Conservation (phyloP, 2,113 vertebrate genomes). For the Eudyptes chrysolophus region DNA sequence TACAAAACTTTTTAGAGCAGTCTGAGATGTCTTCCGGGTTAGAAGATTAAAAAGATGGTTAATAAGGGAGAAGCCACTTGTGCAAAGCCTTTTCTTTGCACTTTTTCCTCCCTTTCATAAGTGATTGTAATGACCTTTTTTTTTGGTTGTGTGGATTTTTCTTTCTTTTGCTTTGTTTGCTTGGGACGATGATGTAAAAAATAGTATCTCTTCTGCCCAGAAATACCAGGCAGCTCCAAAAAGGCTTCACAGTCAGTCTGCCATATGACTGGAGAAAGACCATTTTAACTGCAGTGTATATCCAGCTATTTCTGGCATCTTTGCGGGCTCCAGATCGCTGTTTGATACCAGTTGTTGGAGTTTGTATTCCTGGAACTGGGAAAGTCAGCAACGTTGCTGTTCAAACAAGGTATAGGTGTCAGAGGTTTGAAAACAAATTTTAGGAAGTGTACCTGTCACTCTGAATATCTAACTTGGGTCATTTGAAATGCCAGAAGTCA, state of each 20-base stretch:
- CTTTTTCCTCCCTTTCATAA: background rate
- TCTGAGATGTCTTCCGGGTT: background rate
- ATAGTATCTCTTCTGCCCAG: background rate
- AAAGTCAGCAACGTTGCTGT: background rate
- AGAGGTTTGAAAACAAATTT: background rate
- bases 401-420: background rate
- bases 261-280: background rate
- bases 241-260: background rate
- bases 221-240: background rate
- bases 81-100: background rate
- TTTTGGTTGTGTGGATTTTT: background rate
- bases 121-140: background rate
- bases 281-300: background rate
- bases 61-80: background rate
- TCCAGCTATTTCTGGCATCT: background rate
- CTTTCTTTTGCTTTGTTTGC: background rate
- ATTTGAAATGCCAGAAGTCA: background rate
- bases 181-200: background rate
- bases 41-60: background rate
- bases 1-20: background rate
- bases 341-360: background rate
- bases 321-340: background rate
- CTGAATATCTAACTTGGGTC: background rate
- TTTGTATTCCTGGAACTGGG: background rate
- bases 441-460: background rate